These are phyloP conservation scores for Caprella mutica DNA, from an alignment of 2,888 invertebrate genomes.

Conservation along the genomic window DNA sequence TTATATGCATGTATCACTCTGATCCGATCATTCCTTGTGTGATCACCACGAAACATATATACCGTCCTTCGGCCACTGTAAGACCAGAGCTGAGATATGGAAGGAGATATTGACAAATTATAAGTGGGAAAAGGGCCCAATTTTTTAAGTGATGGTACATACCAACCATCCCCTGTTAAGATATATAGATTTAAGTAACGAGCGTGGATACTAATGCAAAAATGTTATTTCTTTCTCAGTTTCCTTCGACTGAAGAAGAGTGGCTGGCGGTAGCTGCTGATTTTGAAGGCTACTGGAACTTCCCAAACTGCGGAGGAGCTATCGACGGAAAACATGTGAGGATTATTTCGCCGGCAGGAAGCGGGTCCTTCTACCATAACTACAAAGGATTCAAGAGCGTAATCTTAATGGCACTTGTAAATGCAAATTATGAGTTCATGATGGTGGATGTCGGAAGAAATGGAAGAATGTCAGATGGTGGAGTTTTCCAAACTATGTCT, in stretches of 20 bases:
- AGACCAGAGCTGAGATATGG: too few species aligned
- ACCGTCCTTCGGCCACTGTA: too few species aligned
- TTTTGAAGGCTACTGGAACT: conserved; percentile 10
- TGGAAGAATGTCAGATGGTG: conserved; percentile 9
- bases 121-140: too few species aligned
- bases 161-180: too few species aligned
- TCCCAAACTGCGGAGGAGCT: conserved; percentile 7
- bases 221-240: conserved; percentile 5
- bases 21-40: too few species aligned
- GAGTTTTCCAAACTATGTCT: conserved; percentile 2
- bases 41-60: too few species aligned
- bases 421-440: conserved; percentile 6
- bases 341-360: conserved; percentile 8
- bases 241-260: conserved; percentile 6
- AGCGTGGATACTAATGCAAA: background rate
- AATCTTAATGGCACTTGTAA: conserved; percentile 6
- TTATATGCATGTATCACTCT: background rate
- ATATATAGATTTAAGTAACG: background rate
- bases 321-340: conserved; percentile 7
- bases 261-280: conserved; percentile 9
- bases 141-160: too few species aligned
- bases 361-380: conserved; percentile 5
- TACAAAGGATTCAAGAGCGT: conserved; percentile 4
- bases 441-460: conserved; percentile 10
- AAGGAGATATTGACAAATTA: too few species aligned